These are phyloP conservation scores for Microtus montanus DNA, from an alignment of 2,113 vertebrate species.

Conservation along the genomic window DNA sequence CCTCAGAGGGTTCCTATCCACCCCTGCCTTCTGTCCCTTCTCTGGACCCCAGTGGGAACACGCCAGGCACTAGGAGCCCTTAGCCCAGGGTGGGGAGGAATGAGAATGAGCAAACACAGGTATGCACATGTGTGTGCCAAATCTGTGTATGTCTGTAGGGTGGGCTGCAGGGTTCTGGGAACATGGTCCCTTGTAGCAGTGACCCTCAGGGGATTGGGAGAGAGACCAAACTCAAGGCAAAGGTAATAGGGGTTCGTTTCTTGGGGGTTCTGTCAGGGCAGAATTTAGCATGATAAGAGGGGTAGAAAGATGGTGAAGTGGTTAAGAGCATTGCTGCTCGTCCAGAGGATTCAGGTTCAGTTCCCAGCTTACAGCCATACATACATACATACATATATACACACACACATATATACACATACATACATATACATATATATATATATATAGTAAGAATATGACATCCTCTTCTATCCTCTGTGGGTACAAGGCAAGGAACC, in stretches of 20 bases:
- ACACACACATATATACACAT: too few relatives aligned
- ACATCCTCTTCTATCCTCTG: background rate
- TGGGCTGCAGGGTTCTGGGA: background rate
- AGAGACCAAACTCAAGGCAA: background rate
- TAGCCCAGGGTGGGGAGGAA: background rate
- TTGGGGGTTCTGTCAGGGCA: background rate
- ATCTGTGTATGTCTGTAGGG: background rate
- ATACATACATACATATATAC: too few relatives aligned
- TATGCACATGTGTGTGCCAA: background rate
- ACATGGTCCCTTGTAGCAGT: fast-evolving
- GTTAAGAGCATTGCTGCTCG: background rate
- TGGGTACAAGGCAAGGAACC: background rate
- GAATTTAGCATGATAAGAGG: background rate
- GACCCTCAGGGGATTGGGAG: too few relatives aligned
- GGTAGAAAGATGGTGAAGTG: background rate
- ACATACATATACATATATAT: too few relatives aligned
- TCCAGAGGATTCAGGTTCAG: background rate
- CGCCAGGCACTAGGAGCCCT: background rate
- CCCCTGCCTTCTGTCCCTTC: background rate
- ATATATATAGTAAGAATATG: background rate
- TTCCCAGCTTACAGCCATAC: background rate
- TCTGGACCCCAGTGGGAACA: too few relatives aligned
- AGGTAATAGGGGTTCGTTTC: background rate
- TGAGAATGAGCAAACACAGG: background rate
- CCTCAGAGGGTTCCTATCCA: background rate